Evolutionary conservation across 2,113 vertebrate genomes (phyloP).

Genomic region (Felis catus): F.catus_Fca126_mat1.0 CM031419.1:61643501-61644000

Average conservation of each 20-base stretch:
- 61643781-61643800: too few relatives aligned
- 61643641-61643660: background rate
- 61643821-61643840: too few relatives aligned
- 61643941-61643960: background rate
- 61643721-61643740: too few relatives aligned
- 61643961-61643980: background rate
- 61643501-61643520: background rate
- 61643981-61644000: background rate
- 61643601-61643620: background rate
- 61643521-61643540: background rate
- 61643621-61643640: background rate
- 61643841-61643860: too few relatives aligned
- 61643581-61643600: background rate
- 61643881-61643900: too few relatives aligned
- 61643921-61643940: background rate
- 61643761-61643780: too few relatives aligned
- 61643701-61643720: too few relatives aligned
- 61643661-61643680: background rate
- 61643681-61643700: too few relatives aligned
- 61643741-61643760: too few relatives aligned
- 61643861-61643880: too few relatives aligned
- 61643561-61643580: background rate
- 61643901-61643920: background rate
- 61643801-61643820: too few relatives aligned
- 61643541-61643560: background rate